Conservation (phyloP, 2,888 invertebrate genomes). For the Actias luna region DNA sequence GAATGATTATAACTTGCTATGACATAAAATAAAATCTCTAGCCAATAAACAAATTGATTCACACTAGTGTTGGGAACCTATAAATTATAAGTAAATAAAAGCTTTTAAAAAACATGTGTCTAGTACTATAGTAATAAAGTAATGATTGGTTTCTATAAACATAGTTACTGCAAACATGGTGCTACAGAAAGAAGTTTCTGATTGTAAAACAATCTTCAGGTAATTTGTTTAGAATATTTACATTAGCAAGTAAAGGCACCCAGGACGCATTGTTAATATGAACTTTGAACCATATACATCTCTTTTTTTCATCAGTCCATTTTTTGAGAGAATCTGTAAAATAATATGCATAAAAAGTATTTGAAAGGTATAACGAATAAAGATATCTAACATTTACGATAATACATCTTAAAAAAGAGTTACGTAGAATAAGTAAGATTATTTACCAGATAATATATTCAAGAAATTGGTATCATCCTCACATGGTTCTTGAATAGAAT, state of each 20-base stretch:
- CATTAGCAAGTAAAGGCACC: conserved; percentile 88
- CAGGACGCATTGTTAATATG: conserved; percentile 85
- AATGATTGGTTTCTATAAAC: too few relatives aligned
- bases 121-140: background rate
- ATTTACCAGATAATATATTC: conserved; percentile 82
- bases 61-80: too few relatives aligned
- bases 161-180: background rate
- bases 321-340: conserved; percentile 84
- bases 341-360: background rate
- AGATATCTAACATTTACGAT: background rate
- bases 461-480: conserved; percentile 66
- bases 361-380: background rate
- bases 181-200: background rate
- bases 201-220: too few relatives aligned
- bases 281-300: conserved; percentile 92
- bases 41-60: too few relatives aligned
- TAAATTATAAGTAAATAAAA: too few relatives aligned
- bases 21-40: too few relatives aligned
- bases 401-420: background rate
- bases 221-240: conserved; percentile 49
- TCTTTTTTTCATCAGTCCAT: conserved; percentile 84
- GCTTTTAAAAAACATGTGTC: too few relatives aligned
- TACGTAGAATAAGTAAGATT: background rate
- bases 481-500: conserved; percentile 83
- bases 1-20: too few relatives aligned